Base-by-base conservation (phyloP, 1,140 invertebrate species). In the Tetranychus urticae region DNA sequence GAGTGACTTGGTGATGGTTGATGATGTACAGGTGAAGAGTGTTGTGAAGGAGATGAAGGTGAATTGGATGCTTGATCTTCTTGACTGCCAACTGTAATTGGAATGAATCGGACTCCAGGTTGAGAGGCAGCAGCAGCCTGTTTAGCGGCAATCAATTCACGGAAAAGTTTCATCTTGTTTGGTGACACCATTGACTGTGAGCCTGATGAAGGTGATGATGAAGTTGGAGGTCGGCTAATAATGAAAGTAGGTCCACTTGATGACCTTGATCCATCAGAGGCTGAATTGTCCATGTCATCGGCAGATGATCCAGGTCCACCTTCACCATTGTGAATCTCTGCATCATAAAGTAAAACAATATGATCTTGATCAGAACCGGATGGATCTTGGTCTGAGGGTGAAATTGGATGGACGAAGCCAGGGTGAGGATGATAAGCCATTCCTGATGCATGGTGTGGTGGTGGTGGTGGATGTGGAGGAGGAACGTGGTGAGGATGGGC, bases 151-250 rank as follows among this genome's bases (percentile, higher is more conserved):
- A 52, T 42, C 12, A 55, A 14, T 56, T 61, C 60, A 4, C 60
- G 50, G 52, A 50, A 61, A 5, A 61, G 36, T 56, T 61, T 61
- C 54, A 61, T 36, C 45, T 61, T 61, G 36, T 35, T 56, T 31
- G 55, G 37, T 2, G 14, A 14, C 3, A 35, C 36, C 14, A 42
- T 56, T n/a, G 48, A 12, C 10, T 50, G 52, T n/a, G 31, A 52
- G 39, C 23, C 23, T 23, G 23, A 23, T 23, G 39, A 42, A 6
- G 39, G 39, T 6, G 39, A 42, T 42, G 39, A 10, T 5, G 5
- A 5, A 42, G 5, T 42, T 34, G 46, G 46, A 14, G 50, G 60
- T 12, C 45, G 50, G 34, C 23, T 34, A 6, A 61, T n/a, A 36
- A 56, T 33, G 48, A n/a, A 45, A 31, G 13, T 33, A 1, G n/a